phyloP scores from a whole-genome alignment of 2,797 vertebrate genomes.

The Microctenopoma steveboyesi region DNA sequence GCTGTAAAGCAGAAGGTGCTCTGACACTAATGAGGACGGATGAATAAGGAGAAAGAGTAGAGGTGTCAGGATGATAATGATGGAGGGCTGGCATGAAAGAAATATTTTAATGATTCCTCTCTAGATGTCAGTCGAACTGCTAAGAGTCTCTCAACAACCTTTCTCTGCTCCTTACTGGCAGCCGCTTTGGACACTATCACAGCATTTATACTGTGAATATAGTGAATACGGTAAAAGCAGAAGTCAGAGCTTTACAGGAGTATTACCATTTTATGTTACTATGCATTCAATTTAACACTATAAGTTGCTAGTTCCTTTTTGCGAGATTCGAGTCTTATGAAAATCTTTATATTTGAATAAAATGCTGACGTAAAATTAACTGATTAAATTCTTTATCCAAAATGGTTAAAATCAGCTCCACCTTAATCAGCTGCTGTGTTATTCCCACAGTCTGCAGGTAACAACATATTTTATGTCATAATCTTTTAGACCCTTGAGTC shows the following conservation, averaged over 20 bases:
- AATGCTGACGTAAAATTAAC: no score
- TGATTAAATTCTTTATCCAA: no score
- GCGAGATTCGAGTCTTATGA: no score
- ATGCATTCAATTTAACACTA: no score
- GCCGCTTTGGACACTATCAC: conserved; percentile 6
- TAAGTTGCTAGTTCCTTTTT: no score
- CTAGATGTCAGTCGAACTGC: conserved; percentile 35
- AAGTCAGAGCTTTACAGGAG: background rate
- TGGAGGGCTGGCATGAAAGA: conserved; percentile 29
- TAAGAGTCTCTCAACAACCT: conserved; percentile 24
- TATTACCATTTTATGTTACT: no score
- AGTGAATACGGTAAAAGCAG: background rate
- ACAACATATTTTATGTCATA: no score
- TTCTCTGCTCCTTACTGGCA: conserved; percentile 1
- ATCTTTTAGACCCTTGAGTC: no score
- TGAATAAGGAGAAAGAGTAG: conserved; percentile 35
- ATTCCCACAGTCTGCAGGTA: no score
- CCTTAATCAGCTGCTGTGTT: no score
- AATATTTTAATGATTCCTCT: conserved; percentile 20
- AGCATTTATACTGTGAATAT: conserved; percentile 9
- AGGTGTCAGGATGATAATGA: conserved; percentile 37
- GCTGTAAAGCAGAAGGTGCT: conserved; percentile 50
- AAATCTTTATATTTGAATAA: no score
- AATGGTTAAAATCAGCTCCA: no score
- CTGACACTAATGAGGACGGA: conserved; percentile 62